Evolutionary conservation across 64 coral and sea anemone genomes (phyloP), one percentile per base, ranked within the genome.

Genomic region (Actinia tenebrosa): DNA sequence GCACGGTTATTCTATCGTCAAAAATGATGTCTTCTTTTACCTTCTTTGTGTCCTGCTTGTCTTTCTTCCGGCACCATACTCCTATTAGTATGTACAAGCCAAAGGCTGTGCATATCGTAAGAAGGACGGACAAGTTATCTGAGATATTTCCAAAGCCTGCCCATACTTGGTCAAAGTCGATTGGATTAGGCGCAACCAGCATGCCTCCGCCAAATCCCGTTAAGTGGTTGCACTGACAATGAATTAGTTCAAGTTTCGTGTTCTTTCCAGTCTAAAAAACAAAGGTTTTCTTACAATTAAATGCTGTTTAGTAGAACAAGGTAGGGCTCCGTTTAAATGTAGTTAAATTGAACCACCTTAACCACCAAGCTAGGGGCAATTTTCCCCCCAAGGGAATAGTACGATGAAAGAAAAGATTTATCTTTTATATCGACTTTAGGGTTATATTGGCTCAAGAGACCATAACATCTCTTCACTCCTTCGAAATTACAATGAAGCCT

Each of bases 151-250:
- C 60, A 81, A 84, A 88, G 13, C 69, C 59, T n/a, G 83, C 22
- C 68, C 55, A 71, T 5, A 95, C 89, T 55, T 62, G 25, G 30
- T 81, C 69, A 25, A 95, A 95, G 47, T 95, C 93, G 13, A 95
- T 86, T 47, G 89, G 86, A 55, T 95, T 95, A 37, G 93, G 93
- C 72, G 86, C 71, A 20, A 86, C 89, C 22, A 95, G 26, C 54
- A 95, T 63, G 84, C 16, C 86, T 15, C 86, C 93, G 25, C 93
- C 93, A 95, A 95, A 95, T 17, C 80, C 44, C 1, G 93, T 91
- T 6, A 95, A 68, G 37, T 95, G 93, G 23, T 91, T 91, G 22
- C 93, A 95, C 3, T 77, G 80, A 63, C 93, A 94, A 16, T 60
- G 80, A 18, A 91, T 77, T n/a, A 44, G 23, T 15, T 83, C 50